Percentiles rank a stretch among this genome's conserved stretches.
These are phyloP conservation scores for Drosophila gunungcola DNA, from an alignment of 1,140 invertebrate genomes.

Conservation along the genomic window DNA sequence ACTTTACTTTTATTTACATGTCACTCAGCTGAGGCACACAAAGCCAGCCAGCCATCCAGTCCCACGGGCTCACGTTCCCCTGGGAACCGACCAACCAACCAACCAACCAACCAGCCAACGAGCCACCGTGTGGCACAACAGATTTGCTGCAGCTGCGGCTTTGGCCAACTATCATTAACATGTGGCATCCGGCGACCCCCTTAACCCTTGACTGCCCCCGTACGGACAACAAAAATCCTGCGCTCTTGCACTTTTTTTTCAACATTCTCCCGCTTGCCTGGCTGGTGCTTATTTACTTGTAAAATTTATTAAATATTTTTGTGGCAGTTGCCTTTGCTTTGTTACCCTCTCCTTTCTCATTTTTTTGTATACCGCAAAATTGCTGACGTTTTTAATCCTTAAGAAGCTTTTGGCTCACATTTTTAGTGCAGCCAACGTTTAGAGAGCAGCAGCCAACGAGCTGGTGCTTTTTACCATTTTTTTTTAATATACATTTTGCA, in stretches of 20 bases:
- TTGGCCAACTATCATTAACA: slow-evolving; percentile 70
- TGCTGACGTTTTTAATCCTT: slow-evolving; percentile 81
- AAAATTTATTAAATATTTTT: slow-evolving; percentile 82
- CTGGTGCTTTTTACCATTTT: slow-evolving; percentile 17
- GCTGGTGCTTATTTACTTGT: slow-evolving; percentile 67
- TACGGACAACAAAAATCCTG: slow-evolving; percentile 35
- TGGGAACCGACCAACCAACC: background rate
- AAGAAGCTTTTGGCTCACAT: slow-evolving; percentile 80
- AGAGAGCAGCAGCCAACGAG: slow-evolving; percentile 16
- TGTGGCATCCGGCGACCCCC: slow-evolving; percentile 36
- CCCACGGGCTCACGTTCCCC: slow-evolving; percentile 1
- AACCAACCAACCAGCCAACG: background rate
- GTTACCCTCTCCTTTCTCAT: slow-evolving; percentile 28
- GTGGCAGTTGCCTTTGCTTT: slow-evolving; percentile 46
- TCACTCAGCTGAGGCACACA: slow-evolving; percentile 48
- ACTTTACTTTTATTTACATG: slow-evolving; percentile 79
- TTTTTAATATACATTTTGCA: slow-evolving; percentile 77
- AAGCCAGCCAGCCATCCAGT: background rate
- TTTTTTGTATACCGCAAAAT: slow-evolving; percentile 60
- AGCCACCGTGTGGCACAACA: slow-evolving; percentile 40
- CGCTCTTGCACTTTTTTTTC: slow-evolving; percentile 55
- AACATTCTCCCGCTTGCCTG: slow-evolving; percentile 32
- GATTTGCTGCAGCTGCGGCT: slow-evolving; percentile 72
- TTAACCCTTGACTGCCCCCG: slow-evolving; percentile 29
- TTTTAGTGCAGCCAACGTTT: slow-evolving; percentile 56